Conservation (phyloP, 2,888 invertebrate species). For the Ligdia adustata region DNA sequence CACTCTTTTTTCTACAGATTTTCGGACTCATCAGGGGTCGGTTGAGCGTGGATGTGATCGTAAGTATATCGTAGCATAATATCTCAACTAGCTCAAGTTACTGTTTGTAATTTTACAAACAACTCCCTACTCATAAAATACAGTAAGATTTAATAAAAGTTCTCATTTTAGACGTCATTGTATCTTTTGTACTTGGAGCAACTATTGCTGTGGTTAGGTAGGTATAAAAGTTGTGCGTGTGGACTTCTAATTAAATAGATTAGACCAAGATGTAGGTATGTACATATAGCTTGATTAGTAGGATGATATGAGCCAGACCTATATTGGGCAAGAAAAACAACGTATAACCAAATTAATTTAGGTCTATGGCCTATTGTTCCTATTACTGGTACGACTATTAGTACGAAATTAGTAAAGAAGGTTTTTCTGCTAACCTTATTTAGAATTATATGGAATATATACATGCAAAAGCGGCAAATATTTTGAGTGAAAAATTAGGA, state of each 20-base stretch:
- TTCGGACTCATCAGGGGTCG: slow-evolving; percentile 36
- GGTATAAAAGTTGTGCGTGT: slow-evolving; percentile 12
- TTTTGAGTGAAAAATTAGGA: not conserved
- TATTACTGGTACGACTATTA: not conserved
- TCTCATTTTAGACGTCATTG: no score
- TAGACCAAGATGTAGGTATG: slow-evolving; percentile 2
- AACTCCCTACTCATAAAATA: no score
- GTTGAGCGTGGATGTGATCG: slow-evolving; percentile 40
- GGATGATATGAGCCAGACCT: not conserved
- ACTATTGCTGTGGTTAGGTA: not conserved
- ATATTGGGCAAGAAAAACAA: slow-evolving; percentile 5
- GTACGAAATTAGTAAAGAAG: not conserved
- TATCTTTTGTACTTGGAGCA: no score
- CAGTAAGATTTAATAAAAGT: no score
- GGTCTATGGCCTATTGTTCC: slow-evolving; percentile 7
- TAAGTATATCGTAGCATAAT: no score
- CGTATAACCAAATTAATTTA: slow-evolving; percentile 11
- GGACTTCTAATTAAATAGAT: slow-evolving; percentile 20
- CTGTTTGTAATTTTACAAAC: not conserved
- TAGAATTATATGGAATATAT: no score
- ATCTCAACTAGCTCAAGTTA: no score
- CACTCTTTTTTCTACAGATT: slow-evolving; percentile 54
- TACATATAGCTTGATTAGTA: slow-evolving; percentile 9
- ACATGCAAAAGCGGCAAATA: no score
- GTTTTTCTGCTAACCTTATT: no score